Conservation (phyloP, 2,113 vertebrate genomes). For the Vulpes vulpes region DNA sequence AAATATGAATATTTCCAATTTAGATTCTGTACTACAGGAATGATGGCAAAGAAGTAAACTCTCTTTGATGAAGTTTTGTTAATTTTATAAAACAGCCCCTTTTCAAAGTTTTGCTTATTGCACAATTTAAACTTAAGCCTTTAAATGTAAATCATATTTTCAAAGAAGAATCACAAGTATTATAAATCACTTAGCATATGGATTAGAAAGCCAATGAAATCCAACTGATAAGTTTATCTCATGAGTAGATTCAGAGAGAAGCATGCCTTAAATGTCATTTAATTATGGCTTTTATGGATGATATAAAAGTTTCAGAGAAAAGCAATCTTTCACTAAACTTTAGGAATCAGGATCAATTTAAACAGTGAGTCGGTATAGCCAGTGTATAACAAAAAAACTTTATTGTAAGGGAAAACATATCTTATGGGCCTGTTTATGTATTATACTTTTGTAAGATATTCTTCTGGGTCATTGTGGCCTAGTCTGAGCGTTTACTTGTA, state of each 20-base stretch:
- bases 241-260: conserved; percentile 60
- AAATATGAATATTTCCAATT: conserved; percentile 49
- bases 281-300: conserved; percentile 59
- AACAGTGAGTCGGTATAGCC: background rate
- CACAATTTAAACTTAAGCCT: conserved; percentile 59
- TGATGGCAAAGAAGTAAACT: conserved; percentile 28
- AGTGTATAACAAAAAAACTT: conserved; percentile 26
- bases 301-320: conserved; percentile 54
- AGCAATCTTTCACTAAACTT: conserved; percentile 32
- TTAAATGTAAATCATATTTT: conserved; percentile 37
- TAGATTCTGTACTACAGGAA: conserved; percentile 29
- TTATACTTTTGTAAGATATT: conserved; percentile 37
- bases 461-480: background rate
- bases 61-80: conserved; percentile 32
- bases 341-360: conserved; percentile 25
- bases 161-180: conserved; percentile 53
- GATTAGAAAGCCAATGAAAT: conserved; percentile 66
- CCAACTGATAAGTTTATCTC: conserved; percentile 54
- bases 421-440: background rate
- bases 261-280: conserved; percentile 55
- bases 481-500: background rate
- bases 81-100: conserved; percentile 36
- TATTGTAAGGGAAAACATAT: conserved; percentile 52
- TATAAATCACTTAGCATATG: conserved; percentile 56
- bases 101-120: conserved; percentile 61